These are phyloP conservation scores for Euwallacea similis DNA, from an alignment of 1,140 invertebrate genomes.

Conservation along the genomic window DNA sequence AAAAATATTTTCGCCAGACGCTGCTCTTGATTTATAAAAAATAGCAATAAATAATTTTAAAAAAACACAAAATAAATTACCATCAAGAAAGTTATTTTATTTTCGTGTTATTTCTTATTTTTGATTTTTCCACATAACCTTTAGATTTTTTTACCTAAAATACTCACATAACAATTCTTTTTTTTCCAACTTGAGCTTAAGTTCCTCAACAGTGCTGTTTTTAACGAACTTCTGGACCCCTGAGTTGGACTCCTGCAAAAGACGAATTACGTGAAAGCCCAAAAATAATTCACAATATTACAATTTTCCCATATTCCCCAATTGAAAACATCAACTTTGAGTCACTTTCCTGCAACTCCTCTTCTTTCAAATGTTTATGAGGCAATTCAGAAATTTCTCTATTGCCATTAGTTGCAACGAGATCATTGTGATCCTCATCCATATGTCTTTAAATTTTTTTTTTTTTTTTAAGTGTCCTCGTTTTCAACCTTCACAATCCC, in stretches of 20 bases:
- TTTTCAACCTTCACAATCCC: no score
- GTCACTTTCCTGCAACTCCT: background rate
- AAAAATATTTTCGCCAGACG: no score
- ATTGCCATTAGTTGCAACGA: background rate
- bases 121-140: no score
- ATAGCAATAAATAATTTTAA: no score
- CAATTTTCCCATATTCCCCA: background rate
- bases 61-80: no score
- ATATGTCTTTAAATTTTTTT: background rate
- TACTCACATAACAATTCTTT: slow-evolving; percentile 45
- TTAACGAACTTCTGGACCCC: slow-evolving; percentile 38
- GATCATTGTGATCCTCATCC: background rate
- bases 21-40: no score
- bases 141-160: background rate
- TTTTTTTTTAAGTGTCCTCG: no score
- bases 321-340: background rate
- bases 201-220: slow-evolving; percentile 47
- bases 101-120: no score
- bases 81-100: no score
- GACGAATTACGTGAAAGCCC: background rate
- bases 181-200: slow-evolving; percentile 46
- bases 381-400: background rate
- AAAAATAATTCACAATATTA: background rate
- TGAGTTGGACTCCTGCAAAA: slow-evolving; percentile 46
- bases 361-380: background rate